Percentiles rank a stretch among this genome's conserved stretches.
Evolutionary conservation across 2,797 vertebrate genomes (phyloP).

Genomic region (Phoebastria nigripes): DNA sequence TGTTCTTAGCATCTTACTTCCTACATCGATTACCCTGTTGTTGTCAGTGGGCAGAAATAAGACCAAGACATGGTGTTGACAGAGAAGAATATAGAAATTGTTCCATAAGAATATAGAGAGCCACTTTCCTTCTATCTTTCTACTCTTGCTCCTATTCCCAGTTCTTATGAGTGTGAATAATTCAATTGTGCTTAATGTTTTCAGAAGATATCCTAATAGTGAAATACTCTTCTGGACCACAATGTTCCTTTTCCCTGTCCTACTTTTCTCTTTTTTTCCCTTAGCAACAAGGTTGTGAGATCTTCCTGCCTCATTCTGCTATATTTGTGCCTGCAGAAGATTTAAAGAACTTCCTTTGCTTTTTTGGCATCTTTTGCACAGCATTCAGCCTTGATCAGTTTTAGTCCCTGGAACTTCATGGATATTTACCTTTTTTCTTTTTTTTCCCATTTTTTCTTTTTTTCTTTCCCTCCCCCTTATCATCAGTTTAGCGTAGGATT

Average conservation of each 20-base stretch:
- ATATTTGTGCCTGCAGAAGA: not conserved
- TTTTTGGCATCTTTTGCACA: not conserved
- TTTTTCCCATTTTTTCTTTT: not conserved
- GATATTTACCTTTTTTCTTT: not conserved
- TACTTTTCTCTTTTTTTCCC: not conserved
- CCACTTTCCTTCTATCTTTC: not conserved
- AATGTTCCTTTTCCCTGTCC: not conserved
- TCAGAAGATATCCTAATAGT: not conserved
- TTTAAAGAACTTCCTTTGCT: not conserved
- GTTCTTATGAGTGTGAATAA: not conserved
- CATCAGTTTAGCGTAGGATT: not conserved
- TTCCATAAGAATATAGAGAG: not conserved
- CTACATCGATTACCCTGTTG: not conserved
- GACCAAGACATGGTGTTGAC: not conserved
- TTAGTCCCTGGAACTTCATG: not conserved
- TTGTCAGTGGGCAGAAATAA: not conserved
- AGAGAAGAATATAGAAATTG: not conserved
- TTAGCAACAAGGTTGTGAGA: not conserved
- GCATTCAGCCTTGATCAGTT: not conserved
- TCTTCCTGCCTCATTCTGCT: not conserved
- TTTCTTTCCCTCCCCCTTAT: not conserved
- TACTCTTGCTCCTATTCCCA: not conserved
- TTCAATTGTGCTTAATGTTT: not conserved
- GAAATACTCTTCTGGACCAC: not conserved
- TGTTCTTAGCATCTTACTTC: not conserved